Conservation (phyloP, 2,888 invertebrate species). For the Axea sp. region DNA sequence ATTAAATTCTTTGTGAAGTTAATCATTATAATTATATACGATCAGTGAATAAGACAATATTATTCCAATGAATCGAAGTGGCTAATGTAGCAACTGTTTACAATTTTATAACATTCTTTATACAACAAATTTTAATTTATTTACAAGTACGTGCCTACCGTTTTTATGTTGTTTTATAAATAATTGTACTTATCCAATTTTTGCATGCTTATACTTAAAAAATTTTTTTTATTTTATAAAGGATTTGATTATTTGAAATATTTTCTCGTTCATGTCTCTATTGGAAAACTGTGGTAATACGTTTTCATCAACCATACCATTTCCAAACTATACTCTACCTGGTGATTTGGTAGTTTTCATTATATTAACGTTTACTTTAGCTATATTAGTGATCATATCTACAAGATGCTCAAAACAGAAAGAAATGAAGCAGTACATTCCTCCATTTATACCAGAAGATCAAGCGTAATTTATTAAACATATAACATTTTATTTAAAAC, state of each 20-base stretch:
- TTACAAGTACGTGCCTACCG: slow-evolving; percentile 1
- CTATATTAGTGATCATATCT: background rate
- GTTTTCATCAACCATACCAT: background rate
- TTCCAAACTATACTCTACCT: background rate
- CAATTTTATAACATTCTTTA: background rate
- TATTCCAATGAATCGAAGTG: background rate
- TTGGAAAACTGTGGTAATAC: background rate
- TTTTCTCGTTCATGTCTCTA: slow-evolving; percentile 8
- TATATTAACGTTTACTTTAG: background rate
- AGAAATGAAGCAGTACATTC: background rate
- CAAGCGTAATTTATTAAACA: slow-evolving; percentile 9
- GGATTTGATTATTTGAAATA: slow-evolving; percentile 3
- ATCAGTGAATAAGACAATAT: too few relatives aligned
- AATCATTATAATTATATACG: too few relatives aligned
- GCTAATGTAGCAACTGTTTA: background rate
- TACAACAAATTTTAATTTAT: slow-evolving; percentile 1
- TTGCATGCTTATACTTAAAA: too few relatives aligned
- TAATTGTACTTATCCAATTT: background rate
- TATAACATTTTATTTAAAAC: background rate
- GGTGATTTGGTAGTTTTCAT: slow-evolving; percentile 1
- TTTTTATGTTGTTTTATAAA: too few relatives aligned
- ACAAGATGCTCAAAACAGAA: background rate
- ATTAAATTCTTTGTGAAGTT: too few relatives aligned
- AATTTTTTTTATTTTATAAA: background rate
- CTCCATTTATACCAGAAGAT: background rate